Percentiles rank a stretch among this genome's conserved stretches.
These are phyloP conservation scores for Knipowitschia caucasica DNA, from an alignment of 2,797 vertebrate genomes.

Conservation along the genomic window DNA sequence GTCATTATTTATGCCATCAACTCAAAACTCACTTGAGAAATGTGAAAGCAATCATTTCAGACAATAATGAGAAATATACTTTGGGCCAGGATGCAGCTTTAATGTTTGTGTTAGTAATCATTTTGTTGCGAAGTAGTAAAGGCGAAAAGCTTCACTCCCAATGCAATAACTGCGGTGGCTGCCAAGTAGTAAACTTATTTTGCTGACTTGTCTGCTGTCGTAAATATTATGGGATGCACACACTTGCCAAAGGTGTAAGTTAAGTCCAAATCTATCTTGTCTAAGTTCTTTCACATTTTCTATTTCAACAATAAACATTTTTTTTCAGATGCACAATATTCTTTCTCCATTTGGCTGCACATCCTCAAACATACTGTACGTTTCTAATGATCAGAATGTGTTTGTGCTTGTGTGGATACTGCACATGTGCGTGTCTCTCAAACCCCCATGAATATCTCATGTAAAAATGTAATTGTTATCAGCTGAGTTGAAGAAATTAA, in stretches of 20 bases:
- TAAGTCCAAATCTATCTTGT: neutral
- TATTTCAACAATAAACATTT: slow-evolving; percentile 36
- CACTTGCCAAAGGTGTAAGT: neutral
- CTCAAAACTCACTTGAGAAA: too few relatives aligned
- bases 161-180: neutral
- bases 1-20: too few relatives aligned
- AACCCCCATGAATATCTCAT: too few relatives aligned
- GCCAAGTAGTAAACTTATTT: neutral
- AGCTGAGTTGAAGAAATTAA: too few relatives aligned
- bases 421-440: too few relatives aligned
- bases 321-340: slow-evolving; percentile 33
- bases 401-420: slow-evolving; percentile 38
- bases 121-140: neutral
- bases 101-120: neutral
- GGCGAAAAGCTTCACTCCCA: neutral
- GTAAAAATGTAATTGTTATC: too few relatives aligned
- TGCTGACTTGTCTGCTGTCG: neutral
- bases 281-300: slow-evolving; percentile 19
- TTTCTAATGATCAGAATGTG: slow-evolving; percentile 51
- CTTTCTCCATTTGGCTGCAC: slow-evolving; percentile 36
- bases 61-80: neutral
- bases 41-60: too few relatives aligned
- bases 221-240: neutral
- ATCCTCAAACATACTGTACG: too few relatives aligned
- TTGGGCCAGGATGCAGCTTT: neutral